Base-by-base conservation (phyloP, 2,888 invertebrate species). In the Apomyelois bistriatella region DNA sequence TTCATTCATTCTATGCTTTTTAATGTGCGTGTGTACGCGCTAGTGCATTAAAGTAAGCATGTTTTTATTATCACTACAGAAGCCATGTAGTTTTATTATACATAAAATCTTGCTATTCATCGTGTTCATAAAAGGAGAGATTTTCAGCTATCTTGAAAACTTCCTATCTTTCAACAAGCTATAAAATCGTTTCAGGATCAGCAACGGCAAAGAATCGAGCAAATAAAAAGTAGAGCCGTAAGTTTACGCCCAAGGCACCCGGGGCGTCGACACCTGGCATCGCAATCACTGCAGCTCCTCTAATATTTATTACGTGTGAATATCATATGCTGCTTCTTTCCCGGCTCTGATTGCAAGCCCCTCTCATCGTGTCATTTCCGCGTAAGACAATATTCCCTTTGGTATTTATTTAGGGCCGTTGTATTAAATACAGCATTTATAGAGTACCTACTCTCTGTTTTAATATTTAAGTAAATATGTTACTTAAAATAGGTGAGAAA, bases 291-390 rank as follows among this genome's bases (percentile, higher is more conserved):
- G 88, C 85, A 85, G 70, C 87, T 89, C 75, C 72, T 89, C 75
- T 89, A 89, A 89, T 90, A 89, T 90, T 89, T 88, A 90, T 89
- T 85, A 77, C 83, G 70, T 74, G 84, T 89, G 87, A 89, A 90
- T 89, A 87, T 83, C 79, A 78, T 80, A 87, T 79, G 78, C 66
- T 70, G 65, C 68, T 79, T 79, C 77, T 82, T 81, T 77, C 73
- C 66, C 64, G 67, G 22, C 68, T 75, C 73, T 76, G 76, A 82
- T 82, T 85, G 80, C 78, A 64, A 59, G 69, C 68, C 68, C 70
- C 67, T 15, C 62, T 62, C 64, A 56, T 64, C 60, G 66, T 67
- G 46, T 53, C 13, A 43, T 57, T n/a, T 54, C 49, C 13, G 37
- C 32, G 47, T 41, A 48, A 51, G 48, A 32, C 40, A 40, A 50